Conservation (phyloP, 2,113 vertebrate species). For the Mus pahari region DNA sequence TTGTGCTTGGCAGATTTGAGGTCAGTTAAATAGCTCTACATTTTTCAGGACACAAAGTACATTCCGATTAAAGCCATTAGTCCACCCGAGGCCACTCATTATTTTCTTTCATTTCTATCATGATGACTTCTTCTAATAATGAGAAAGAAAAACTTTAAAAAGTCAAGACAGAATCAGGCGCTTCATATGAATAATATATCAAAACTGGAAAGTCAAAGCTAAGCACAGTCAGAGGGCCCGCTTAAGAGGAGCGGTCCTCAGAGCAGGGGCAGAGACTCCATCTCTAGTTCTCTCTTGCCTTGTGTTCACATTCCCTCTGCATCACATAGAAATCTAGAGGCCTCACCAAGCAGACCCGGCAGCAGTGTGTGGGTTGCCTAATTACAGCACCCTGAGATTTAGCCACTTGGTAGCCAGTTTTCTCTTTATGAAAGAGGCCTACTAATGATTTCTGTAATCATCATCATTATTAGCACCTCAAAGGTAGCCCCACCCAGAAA, state of each 20-base stretch:
- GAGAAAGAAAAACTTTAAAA: neutral
- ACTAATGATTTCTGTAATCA: slow-evolving; percentile 43
- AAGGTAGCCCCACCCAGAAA: neutral
- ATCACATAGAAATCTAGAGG: slow-evolving; percentile 4
- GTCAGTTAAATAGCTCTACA: neutral
- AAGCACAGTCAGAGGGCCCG: neutral
- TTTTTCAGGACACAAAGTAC: neutral
- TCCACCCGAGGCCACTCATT: neutral
- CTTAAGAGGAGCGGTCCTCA: neutral
- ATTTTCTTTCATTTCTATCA: slow-evolving; percentile 26
- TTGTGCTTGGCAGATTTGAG: neutral
- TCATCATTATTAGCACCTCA: slow-evolving; percentile 54
- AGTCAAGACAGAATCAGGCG: neutral
- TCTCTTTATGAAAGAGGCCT: slow-evolving; percentile 58
- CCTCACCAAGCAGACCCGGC: slow-evolving; percentile 2
- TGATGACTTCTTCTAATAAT: neutral
- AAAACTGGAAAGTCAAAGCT: neutral
- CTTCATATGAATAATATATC: neutral
- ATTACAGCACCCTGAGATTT: slow-evolving; percentile 72
- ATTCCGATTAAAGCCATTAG: slow-evolving; percentile 10
- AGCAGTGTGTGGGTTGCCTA: slow-evolving; percentile 64
- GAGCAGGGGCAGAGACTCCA: rapidly evolving
- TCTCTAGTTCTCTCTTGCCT: slow-evolving; percentile 23
- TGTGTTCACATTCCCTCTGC: neutral
- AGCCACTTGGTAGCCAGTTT: slow-evolving; percentile 44